These are phyloP conservation scores for Opisthocomus hoazin DNA, from an alignment of 2,113 vertebrate species.

Conservation along the genomic window DNA sequence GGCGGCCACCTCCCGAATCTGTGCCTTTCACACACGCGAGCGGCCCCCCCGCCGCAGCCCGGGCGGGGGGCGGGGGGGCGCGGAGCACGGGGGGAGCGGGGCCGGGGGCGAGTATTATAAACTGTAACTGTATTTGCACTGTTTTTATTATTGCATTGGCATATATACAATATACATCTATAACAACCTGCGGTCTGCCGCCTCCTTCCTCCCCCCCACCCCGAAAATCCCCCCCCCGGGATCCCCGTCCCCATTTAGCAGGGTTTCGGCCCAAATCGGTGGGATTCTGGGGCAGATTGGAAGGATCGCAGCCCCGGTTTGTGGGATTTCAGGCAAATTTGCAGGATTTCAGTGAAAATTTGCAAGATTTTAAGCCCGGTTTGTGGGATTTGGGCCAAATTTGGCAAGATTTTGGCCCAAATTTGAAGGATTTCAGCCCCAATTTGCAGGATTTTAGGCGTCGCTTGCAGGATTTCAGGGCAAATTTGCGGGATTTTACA, in stretches of 20 bases:
- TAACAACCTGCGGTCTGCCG: conserved; percentile 49
- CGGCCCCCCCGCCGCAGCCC: conserved; percentile 29
- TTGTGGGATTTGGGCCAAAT: too few species aligned
- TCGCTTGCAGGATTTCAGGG: too few species aligned
- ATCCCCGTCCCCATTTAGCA: too few species aligned
- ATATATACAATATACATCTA: conserved; percentile 64
- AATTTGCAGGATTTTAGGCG: not conserved
- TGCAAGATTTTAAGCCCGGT: not conserved
- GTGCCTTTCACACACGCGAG: conserved; percentile 68
- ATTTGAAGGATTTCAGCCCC: not conserved
- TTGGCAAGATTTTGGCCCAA: too few species aligned
- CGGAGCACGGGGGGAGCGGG: not conserved
- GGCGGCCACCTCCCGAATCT: conserved; percentile 44
- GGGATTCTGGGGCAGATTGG: not conserved
- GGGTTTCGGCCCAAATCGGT: not conserved
- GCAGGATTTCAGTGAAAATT: not conserved
- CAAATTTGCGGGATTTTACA: not conserved
- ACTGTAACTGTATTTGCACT: conserved; percentile 73
- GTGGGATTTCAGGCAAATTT: not conserved
- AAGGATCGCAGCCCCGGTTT: not conserved
- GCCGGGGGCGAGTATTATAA: conserved; percentile 60
- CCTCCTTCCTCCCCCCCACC: conserved; percentile 32
- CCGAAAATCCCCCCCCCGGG: too few species aligned
- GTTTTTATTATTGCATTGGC: conserved; percentile 62
- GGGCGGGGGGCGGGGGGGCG: too few species aligned